A percentile compares a stretch with the other conserved stretches of the same genome.
phyloP scores from a whole-genome alignment of 2,888 invertebrate species.

The Ernsta delagoae region DNA sequence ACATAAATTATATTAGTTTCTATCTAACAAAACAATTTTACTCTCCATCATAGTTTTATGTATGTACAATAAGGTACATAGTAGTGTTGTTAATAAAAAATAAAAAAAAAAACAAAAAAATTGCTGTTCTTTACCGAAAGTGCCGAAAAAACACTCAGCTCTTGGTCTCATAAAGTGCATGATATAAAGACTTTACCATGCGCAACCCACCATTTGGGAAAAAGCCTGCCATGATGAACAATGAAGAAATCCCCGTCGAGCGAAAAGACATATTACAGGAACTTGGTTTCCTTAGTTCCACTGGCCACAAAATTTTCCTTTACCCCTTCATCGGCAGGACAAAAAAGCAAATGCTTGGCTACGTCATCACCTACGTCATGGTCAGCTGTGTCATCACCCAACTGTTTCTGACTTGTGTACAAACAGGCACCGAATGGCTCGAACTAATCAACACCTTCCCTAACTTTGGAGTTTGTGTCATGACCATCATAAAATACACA shows the following conservation, averaged over 20 bases:
- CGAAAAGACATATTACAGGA: constrained; percentile 50
- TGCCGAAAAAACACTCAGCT: too few species aligned
- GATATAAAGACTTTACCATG: too few species aligned
- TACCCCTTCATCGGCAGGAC: constrained; percentile 61
- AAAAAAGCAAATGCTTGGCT: constrained; percentile 50
- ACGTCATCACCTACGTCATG: constrained; percentile 48
- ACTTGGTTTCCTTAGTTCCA: constrained; percentile 54
- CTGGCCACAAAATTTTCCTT: constrained; percentile 59
- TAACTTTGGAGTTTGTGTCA: constrained; percentile 65
- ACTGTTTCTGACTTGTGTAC: constrained; percentile 55
- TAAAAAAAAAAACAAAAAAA: too few species aligned
- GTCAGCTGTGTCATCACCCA: constrained; percentile 57
- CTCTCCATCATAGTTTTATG: too few species aligned
- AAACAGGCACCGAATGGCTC: constrained; percentile 58
- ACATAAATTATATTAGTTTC: too few species aligned
- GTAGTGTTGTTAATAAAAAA: too few species aligned
- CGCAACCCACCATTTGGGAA: too few species aligned
- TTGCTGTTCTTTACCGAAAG: too few species aligned
- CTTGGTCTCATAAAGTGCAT: too few species aligned
- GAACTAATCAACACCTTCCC: constrained; percentile 68
- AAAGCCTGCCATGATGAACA: constrained; percentile 3
- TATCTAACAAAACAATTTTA: too few species aligned
- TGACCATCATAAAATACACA: constrained; percentile 61
- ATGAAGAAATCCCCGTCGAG: not conserved
- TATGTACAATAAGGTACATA: too few species aligned